Evolutionary conservation across 2,797 vertebrate genomes (phyloP).

Genomic region (Brachyalestes nurse): DNA sequence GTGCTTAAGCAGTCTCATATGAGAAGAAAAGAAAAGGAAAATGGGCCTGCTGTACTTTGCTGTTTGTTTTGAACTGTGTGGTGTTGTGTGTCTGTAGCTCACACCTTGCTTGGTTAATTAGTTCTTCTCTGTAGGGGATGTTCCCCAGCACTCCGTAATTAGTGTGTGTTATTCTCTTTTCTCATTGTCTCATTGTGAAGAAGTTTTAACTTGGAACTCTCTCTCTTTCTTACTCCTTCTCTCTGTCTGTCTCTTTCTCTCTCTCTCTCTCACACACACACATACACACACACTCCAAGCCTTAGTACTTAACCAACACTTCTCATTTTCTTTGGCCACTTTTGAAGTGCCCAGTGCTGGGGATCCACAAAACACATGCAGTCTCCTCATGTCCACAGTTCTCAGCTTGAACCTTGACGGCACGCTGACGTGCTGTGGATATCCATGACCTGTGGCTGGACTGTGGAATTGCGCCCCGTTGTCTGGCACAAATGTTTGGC

Average conservation of each 20-base stretch:
- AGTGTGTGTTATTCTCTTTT: constrained; percentile 1
- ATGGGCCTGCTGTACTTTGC: constrained; percentile 4
- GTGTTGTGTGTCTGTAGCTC: constrained; percentile 8
- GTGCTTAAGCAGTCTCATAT: background rate
- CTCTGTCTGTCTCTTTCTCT: constrained; percentile 13
- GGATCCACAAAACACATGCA: constrained; percentile 17
- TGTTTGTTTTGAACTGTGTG: constrained; percentile 21
- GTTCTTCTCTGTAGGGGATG: constrained; percentile 32
- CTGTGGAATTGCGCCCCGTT: constrained; percentile 32
- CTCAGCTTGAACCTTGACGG: constrained; percentile 34
- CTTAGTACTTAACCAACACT: background rate
- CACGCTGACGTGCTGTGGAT: constrained; percentile 40
- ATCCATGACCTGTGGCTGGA: constrained; percentile 37
- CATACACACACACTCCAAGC: too few species aligned
- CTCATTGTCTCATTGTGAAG: constrained; percentile 1
- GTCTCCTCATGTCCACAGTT: constrained; percentile 31
- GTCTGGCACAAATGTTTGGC: constrained; percentile 46
- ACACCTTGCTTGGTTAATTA: constrained; percentile 36
- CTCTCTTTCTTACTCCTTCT: constrained; percentile 14
- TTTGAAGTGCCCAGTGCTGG: constrained; percentile 15
- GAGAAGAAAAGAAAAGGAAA: background rate
- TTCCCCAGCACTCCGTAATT: constrained; percentile 30
- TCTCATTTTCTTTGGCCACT: background rate
- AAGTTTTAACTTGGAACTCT: background rate
- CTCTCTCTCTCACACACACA: background rate